A percentile compares a stretch with the other conserved stretches of the same genome.
These are phyloP conservation scores for Oenanthe oenanthe DNA, from an alignment of 2,113 vertebrate genomes.

Conservation along the genomic window DNA sequence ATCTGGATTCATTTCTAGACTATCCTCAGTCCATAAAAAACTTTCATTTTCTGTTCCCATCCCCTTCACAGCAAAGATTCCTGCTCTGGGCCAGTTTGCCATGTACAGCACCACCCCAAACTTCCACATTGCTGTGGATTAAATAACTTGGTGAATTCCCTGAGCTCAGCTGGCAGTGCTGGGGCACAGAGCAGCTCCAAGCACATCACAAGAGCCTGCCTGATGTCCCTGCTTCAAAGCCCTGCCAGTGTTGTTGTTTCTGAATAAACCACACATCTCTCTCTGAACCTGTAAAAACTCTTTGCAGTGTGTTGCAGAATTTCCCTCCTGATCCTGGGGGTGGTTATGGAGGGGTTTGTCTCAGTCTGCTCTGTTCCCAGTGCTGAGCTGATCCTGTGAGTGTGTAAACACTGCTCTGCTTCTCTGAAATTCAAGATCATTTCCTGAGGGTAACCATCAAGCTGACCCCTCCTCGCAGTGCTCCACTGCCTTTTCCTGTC, in stretches of 20 bases:
- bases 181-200: background rate
- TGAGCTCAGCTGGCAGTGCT: background rate
- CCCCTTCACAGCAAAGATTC: accelerated
- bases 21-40: background rate
- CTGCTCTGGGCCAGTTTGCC: background rate
- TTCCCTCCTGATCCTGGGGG: background rate
- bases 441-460: background rate
- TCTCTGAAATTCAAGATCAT: background rate
- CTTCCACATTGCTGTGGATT: background rate
- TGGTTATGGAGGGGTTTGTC: background rate
- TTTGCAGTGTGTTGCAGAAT: background rate
- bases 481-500: background rate
- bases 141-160: background rate
- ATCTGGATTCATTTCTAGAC: background rate
- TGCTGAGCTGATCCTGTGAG: background rate
- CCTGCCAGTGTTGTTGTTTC: background rate
- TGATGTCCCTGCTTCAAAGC: background rate
- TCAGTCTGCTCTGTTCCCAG: background rate
- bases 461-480: background rate
- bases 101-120: background rate
- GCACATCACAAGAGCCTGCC: background rate
- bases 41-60: background rate
- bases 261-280: background rate
- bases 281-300: background rate
- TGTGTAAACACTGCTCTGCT: background rate